Evolutionary conservation across 2,113 vertebrate genomes (phyloP).

Genomic region (Clarias batrachus): DNA sequence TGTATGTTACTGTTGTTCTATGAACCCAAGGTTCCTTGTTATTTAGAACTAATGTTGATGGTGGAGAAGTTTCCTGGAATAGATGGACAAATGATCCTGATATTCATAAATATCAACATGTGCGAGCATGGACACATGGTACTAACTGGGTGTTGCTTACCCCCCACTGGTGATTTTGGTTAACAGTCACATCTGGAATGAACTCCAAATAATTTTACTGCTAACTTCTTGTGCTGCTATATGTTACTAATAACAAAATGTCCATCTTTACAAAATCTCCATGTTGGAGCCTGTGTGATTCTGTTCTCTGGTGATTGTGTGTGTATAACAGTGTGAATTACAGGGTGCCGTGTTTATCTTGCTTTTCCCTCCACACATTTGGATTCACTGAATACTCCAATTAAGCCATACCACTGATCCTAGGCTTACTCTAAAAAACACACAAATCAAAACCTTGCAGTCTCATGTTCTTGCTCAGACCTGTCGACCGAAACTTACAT

Average conservation of each 20-base stretch:
- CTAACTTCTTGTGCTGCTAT: not conserved
- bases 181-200: not conserved
- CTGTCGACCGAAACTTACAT: slow-evolving; percentile 48
- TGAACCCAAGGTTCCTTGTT: not conserved
- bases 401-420: slow-evolving; percentile 15
- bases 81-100: not conserved
- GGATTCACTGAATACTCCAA: slow-evolving; percentile 6
- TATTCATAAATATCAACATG: not conserved
- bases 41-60: not conserved
- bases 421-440: slow-evolving; percentile 22
- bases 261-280: not conserved
- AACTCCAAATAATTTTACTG: not conserved
- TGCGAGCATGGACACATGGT: not conserved
- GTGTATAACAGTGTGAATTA: not conserved
- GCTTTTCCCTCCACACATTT: not conserved
- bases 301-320: not conserved
- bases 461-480: slow-evolving; percentile 52
- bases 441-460: slow-evolving; percentile 47
- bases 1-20: not conserved
- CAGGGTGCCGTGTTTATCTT: slow-evolving; percentile 8
- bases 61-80: not conserved
- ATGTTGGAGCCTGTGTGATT: not conserved
- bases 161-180: not conserved
- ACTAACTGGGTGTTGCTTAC: not conserved
- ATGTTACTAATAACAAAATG: not conserved